Percentiles rank a stretch among this genome's conserved stretches.
phyloP scores from a whole-genome alignment of 2,888 invertebrate genomes.

The Philopedon plagiatum region DNA sequence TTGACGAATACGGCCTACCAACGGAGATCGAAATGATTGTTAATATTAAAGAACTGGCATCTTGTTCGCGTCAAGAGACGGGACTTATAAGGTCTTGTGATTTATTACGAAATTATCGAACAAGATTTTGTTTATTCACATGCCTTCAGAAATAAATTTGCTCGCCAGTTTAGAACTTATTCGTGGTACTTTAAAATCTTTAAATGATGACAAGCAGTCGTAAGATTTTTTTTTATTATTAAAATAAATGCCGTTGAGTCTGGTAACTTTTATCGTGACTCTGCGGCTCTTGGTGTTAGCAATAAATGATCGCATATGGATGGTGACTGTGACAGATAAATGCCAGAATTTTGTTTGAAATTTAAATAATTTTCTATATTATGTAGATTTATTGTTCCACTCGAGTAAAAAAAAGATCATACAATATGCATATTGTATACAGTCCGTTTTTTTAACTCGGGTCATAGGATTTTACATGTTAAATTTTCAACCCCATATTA shows the following conservation, averaged over 20 bases:
- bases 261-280: no score
- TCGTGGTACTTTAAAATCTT: constrained; percentile 4
- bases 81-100: constrained; percentile 42
- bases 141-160: constrained; percentile 4
- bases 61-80: constrained; percentile 33
- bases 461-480: no score
- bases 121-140: constrained; percentile 26
- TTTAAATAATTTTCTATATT: no score
- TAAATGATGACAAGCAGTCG: constrained; percentile 1
- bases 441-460: no score
- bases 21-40: constrained; percentile 22
- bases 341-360: no score
- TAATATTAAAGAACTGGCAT: constrained; percentile 22
- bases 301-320: not conserved
- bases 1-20: constrained; percentile 31
- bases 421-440: no score
- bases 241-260: not conserved
- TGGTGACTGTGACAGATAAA: no score
- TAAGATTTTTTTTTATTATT: not conserved
- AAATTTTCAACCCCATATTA: no score
- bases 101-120: constrained; percentile 38
- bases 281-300: not conserved
- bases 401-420: no score
- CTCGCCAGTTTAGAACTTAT: constrained; percentile 14
- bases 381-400: no score